Base-by-base conservation (phyloP, 1,140 invertebrate genomes). In the Tenebrio molitor region DNA sequence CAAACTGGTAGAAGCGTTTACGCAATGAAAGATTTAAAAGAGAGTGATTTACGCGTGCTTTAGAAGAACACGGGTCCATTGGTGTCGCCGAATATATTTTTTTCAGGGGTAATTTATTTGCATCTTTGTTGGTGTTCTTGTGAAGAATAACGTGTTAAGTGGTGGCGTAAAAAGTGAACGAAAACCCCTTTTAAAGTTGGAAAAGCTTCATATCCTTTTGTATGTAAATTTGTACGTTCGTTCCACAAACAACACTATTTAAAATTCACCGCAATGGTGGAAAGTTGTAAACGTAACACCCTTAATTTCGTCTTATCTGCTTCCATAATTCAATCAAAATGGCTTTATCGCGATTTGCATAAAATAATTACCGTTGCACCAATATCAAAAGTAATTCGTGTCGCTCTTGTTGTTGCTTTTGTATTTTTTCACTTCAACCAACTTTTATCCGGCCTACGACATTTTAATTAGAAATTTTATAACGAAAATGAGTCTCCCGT, bases 261-360 rank as follows among this genome's bases (percentile, higher is more conserved):
- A 75, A 75, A 75, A 75, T 75, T 75, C 71, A 73, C 74, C 71
- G 71, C 71, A 63, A 67, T 75, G 74, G 72, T 76, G 74, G 63
- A 68, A 73, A 76, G 63, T 76, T 73, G 74, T 76, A 76, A 76
- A 76, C 68, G 72, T 76, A 76, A 76, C 74, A 76, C 74, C 71
- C 74, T 72, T 72, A 71, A 75, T 76, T 71, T 68, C 74, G 46
- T 73, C 74, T 76, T 76, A 76, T 76, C 74, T 76, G 62, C 64
- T 65, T 67, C 63, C 70, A 67, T 72, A 72, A 72, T 72, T 72
- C 70, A 72, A 72, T 72, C 70, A 72, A 41, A 64, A 36, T 14
- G 29, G 63, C 42, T 65, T 72, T 66, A 72, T 67, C 63, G 44
- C 53, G 70, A 72, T 72, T 72, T 72, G 36, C 70, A 72, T 72